phyloP scores from a whole-genome alignment of 2,888 invertebrate genomes.

The Strigamia maritima region DNA sequence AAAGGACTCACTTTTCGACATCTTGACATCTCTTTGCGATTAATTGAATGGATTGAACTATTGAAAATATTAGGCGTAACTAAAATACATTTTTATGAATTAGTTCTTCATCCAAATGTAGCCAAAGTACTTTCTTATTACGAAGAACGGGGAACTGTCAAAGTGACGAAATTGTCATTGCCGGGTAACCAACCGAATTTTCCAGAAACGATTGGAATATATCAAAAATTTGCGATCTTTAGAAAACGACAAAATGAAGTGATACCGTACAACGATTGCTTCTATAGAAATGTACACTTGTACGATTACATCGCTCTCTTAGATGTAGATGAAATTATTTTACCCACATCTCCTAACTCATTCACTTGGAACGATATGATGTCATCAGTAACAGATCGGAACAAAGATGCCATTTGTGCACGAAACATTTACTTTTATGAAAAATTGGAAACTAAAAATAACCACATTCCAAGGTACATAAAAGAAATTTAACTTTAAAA shows the following conservation, averaged over 20 bases:
- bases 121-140: slow-evolving; percentile 61
- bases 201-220: slow-evolving; percentile 82
- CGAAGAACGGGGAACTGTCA: neutral
- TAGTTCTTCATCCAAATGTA: slow-evolving; percentile 79
- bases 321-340: slow-evolving; percentile 92
- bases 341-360: slow-evolving; percentile 67
- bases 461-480: neutral
- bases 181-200: slow-evolving; percentile 88
- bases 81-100: slow-evolving; percentile 84
- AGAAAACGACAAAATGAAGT: slow-evolving; percentile 95
- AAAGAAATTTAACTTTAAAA: neutral
- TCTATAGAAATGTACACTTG: slow-evolving; percentile 85
- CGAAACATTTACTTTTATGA: slow-evolving; percentile 91
- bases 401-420: slow-evolving; percentile 78
- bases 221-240: slow-evolving; percentile 82
- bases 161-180: slow-evolving; percentile 68
- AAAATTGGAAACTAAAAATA: slow-evolving; percentile 52
- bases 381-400: slow-evolving; percentile 60
- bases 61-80: slow-evolving; percentile 81
- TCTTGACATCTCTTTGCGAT: slow-evolving; percentile 80
- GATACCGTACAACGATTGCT: slow-evolving; percentile 93
- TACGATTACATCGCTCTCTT: slow-evolving; percentile 84
- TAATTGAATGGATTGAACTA: slow-evolving; percentile 92
- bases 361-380: slow-evolving; percentile 73
- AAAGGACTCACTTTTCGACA: slow-evolving; percentile 90